phyloP scores from a whole-genome alignment of 2,113 vertebrate species.

The Chaenocephalus aceratus region DNA sequence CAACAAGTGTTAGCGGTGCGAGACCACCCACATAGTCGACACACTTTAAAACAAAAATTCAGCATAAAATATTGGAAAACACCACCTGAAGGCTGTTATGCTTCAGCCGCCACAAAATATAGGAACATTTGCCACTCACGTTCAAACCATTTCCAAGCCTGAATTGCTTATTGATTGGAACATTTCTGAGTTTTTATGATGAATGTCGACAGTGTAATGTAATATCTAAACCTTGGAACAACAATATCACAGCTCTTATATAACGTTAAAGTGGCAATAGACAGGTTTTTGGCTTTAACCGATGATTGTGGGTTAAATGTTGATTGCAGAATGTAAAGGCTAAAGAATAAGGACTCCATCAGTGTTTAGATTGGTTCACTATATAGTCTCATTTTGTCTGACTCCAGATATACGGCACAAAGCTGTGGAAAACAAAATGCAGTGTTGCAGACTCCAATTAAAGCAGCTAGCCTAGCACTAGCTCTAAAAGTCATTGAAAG shows the following conservation, averaged over 20 bases:
- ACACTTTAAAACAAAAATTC: not conserved
- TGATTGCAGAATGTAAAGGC: too few relatives aligned
- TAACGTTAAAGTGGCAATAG: not conserved
- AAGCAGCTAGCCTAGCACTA: too few relatives aligned
- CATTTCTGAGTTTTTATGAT: not conserved
- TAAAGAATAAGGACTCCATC: too few relatives aligned
- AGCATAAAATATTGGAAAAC: slow-evolving; percentile 9
- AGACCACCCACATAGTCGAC: slow-evolving; percentile 51
- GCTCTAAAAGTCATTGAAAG: too few relatives aligned
- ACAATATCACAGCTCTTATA: not conserved
- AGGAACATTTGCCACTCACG: not conserved
- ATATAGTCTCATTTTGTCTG: too few relatives aligned
- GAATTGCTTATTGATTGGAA: not conserved
- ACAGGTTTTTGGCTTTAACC: too few relatives aligned
- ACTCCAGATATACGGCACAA: too few relatives aligned
- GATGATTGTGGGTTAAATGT: too few relatives aligned
- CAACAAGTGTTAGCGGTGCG: slow-evolving; percentile 34
- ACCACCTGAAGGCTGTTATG: not conserved
- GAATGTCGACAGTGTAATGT: too few relatives aligned
- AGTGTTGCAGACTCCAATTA: too few relatives aligned
- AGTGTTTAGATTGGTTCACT: too few relatives aligned
- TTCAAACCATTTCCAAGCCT: not conserved
- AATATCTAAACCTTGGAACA: not conserved
- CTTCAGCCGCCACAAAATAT: not conserved
- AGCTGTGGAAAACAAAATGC: too few relatives aligned